A percentile compares a stretch with the other conserved stretches of the same genome.
Evolutionary conservation across 2,113 vertebrate species (phyloP).

Genomic region (Apodemus speciosus): DNA sequence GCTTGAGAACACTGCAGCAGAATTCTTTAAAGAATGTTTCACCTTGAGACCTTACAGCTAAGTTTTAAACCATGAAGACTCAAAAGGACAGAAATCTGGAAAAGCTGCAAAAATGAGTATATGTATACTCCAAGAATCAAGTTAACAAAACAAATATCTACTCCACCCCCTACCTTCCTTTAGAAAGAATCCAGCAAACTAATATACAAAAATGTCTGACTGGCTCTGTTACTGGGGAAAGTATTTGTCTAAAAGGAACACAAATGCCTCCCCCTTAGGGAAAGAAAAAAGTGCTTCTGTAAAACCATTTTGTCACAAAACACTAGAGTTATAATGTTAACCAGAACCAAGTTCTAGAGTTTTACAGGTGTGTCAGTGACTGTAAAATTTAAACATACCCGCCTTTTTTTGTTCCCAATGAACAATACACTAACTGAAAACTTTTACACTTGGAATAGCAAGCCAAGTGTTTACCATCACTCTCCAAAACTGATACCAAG

Average conservation of each 20-base stretch:
- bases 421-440: slow-evolving; percentile 31
- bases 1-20: slow-evolving; percentile 21
- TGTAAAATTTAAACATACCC: neutral
- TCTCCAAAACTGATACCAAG: neutral
- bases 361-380: neutral
- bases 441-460: neutral
- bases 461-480: slow-evolving; percentile 29
- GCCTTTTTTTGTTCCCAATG: neutral
- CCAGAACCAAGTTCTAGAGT: neutral
- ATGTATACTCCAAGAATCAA: slow-evolving; percentile 17
- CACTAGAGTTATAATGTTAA: neutral
- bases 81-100: slow-evolving; percentile 54
- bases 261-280: neutral
- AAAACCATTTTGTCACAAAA: slow-evolving; percentile 21
- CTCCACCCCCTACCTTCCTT: neutral
- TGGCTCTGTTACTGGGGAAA: neutral
- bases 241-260: neutral
- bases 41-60: slow-evolving; percentile 1
- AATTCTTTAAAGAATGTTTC: slow-evolving; percentile 41
- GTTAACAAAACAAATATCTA: slow-evolving; percentile 16
- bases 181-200: slow-evolving; percentile 21
- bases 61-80: slow-evolving; percentile 18
- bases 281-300: slow-evolving; percentile 27
- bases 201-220: slow-evolving; percentile 3
- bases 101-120: slow-evolving; percentile 58